These are phyloP conservation scores for Trichechus manatus DNA, from an alignment of 2,113 vertebrate species.

Conservation along the genomic window DNA sequence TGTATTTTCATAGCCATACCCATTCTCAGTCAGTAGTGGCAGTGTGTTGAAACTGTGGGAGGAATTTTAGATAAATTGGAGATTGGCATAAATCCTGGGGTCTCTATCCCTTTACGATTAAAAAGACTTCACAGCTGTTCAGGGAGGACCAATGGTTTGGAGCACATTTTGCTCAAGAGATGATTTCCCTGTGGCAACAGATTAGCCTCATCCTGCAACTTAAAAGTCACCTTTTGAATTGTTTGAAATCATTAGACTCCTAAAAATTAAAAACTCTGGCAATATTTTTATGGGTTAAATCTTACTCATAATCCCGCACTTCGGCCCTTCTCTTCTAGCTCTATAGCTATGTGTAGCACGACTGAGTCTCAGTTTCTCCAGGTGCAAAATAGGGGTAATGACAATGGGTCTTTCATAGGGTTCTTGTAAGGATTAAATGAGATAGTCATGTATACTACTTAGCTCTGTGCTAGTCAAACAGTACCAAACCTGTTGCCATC, in stretches of 20 bases:
- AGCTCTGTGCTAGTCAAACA: not conserved
- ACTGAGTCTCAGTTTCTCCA: not conserved
- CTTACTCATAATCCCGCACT: not conserved
- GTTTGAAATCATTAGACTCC: not conserved
- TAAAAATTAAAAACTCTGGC: not conserved
- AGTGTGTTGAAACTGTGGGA: slow-evolving; percentile 50
- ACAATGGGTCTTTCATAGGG: not conserved
- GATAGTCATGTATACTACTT: not conserved
- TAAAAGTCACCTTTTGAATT: not conserved
- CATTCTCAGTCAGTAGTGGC: slow-evolving; percentile 42
- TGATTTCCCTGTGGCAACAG: not conserved
- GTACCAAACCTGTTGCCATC: not conserved
- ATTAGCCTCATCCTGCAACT: not conserved
- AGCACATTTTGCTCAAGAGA: not conserved
- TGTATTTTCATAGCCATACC: slow-evolving; percentile 40
- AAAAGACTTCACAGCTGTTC: not conserved
- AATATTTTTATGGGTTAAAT: not conserved
- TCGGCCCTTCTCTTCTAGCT: not conserved
- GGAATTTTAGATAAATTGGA: slow-evolving; percentile 56
- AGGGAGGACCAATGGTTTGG: not conserved
- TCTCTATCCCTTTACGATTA: slow-evolving; percentile 13
- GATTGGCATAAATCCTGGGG: slow-evolving; percentile 42
- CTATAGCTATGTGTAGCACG: not conserved
- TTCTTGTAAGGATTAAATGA: not conserved
- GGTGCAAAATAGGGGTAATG: not conserved